Conservation (phyloP, 2,797 vertebrate species). For the Synaphobranchus kaupii region DNA sequence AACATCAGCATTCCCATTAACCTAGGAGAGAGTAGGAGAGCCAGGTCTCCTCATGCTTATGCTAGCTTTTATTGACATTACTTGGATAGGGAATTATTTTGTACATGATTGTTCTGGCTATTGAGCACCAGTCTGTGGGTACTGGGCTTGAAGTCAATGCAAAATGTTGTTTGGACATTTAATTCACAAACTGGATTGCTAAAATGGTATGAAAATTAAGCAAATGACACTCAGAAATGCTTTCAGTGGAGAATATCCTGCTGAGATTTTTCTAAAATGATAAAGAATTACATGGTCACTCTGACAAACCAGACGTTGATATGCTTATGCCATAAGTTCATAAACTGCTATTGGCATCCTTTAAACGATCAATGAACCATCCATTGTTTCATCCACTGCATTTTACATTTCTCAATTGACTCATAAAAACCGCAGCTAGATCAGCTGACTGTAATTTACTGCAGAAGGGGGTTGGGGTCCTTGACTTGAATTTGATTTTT, state of each 20-base stretch:
- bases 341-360: not conserved
- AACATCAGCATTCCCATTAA: not conserved
- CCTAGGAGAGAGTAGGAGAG: not conserved
- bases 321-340: not conserved
- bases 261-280: not conserved
- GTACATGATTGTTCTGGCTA: not conserved
- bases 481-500: not conserved
- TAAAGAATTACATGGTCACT: not conserved
- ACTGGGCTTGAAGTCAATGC: not conserved
- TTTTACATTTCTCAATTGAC: not conserved
- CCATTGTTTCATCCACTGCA: not conserved
- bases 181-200: not conserved
- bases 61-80: not conserved
- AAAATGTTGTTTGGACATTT: not conserved
- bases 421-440: not conserved
- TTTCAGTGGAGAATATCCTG: not conserved
- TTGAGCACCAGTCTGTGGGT: not conserved
- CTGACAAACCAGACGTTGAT: not conserved
- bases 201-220: not conserved
- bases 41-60: not conserved
- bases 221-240: not conserved
- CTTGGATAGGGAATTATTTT: not conserved
- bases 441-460: not conserved
- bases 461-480: not conserved
- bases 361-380: not conserved